Conservation (phyloP, 2,113 vertebrate species). For the Labeo rohita region DNA sequence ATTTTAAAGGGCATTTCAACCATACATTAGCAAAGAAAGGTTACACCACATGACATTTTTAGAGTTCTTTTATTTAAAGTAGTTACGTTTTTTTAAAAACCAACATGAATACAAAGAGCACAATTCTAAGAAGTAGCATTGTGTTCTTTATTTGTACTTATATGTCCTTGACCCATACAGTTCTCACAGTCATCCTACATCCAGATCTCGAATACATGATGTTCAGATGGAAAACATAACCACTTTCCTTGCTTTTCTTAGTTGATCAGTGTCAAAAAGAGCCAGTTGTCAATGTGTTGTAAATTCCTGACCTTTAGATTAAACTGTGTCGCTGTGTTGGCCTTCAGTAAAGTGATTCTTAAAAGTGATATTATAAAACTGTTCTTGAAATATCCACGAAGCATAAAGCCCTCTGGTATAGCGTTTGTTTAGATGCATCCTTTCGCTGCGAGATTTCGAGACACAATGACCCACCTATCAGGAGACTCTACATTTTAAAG, state of each 20-base stretch:
- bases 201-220: neutral
- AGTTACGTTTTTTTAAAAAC: neutral
- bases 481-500: slow-evolving; percentile 70
- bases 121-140: neutral
- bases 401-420: neutral
- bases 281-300: neutral
- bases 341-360: neutral
- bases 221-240: neutral
- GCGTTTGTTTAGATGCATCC: slow-evolving; percentile 20
- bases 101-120: neutral
- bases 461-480: slow-evolving; percentile 60
- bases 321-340: neutral
- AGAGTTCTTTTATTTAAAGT: neutral
- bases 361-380: slow-evolving; percentile 15
- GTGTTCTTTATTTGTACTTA: neutral
- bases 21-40: too few species aligned
- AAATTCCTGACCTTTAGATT: slow-evolving; percentile 30
- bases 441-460: slow-evolving; percentile 57
- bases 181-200: neutral
- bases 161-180: neutral
- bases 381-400: neutral
- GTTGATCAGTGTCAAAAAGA: neutral
- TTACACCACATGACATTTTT: neutral
- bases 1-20: too few species aligned
- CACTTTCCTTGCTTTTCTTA: neutral